Conservation (phyloP, 2,113 vertebrate genomes). For the Aythya baeri region DNA sequence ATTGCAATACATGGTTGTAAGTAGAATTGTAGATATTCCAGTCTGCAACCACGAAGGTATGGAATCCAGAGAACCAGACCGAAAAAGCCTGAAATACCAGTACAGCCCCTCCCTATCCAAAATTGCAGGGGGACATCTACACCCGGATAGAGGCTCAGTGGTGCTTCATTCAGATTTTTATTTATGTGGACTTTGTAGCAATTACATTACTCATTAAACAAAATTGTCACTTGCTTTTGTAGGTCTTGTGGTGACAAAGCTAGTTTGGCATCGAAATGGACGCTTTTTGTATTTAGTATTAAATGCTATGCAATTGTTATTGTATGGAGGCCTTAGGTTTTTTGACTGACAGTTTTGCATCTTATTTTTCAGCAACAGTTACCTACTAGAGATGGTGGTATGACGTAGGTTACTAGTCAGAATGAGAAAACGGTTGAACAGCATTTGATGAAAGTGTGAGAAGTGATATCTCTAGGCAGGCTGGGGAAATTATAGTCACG, state of each 20-base stretch:
- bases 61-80: not conserved
- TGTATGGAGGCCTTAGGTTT: not conserved
- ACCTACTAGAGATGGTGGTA: not conserved
- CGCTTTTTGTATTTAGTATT: not conserved
- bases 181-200: not conserved
- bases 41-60: not conserved
- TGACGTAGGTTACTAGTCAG: not conserved
- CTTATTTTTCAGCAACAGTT: not conserved
- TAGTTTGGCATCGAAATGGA: not conserved
- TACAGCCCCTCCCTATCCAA: not conserved
- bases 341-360: not conserved
- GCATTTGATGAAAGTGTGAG: not conserved
- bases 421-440: not conserved
- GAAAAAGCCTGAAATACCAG: not conserved
- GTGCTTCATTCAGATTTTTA: not conserved
- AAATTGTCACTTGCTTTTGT: not conserved
- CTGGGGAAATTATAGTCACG: not conserved
- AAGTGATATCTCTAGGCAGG: not conserved
- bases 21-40: not conserved
- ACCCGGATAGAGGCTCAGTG: not conserved
- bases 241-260: not conserved
- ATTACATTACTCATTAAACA: not conserved
- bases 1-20: not conserved
- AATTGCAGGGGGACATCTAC: not conserved
- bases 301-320: not conserved